A percentile compares a stretch with the other conserved stretches of the same genome.
phyloP scores from a whole-genome alignment of 2,888 invertebrate genomes.

The Chrysolina americana region DNA sequence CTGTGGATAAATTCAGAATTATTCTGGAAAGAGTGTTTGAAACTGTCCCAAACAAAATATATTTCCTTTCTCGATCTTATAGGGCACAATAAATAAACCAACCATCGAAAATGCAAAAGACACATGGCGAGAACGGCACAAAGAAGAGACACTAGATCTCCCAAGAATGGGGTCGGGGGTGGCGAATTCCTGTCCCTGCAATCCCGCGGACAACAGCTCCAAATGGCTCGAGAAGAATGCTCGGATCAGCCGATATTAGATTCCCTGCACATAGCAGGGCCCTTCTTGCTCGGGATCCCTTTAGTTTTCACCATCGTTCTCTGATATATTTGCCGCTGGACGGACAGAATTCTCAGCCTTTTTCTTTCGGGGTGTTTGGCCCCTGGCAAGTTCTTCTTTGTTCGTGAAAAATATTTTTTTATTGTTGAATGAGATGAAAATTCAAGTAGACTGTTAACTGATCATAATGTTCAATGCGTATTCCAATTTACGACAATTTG shows the following conservation, averaged over 20 bases:
- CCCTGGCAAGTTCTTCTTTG: not conserved
- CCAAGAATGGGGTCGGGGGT: slow-evolving; percentile 36
- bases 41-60: too few species aligned
- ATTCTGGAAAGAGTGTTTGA: too few species aligned
- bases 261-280: slow-evolving; percentile 64
- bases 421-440: not conserved
- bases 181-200: slow-evolving; percentile 65
- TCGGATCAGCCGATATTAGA: slow-evolving; percentile 68
- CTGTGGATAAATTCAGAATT: too few species aligned
- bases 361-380: slow-evolving; percentile 11
- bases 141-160: slow-evolving; percentile 27
- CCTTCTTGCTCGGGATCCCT: slow-evolving; percentile 38
- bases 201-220: slow-evolving; percentile 66
- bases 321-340: slow-evolving; percentile 36
- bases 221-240: slow-evolving; percentile 67
- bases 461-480: too few species aligned
- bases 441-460: too few species aligned
- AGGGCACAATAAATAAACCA: slow-evolving; percentile 15
- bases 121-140: slow-evolving; percentile 23
- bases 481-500: too few species aligned
- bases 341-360: slow-evolving; percentile 34
- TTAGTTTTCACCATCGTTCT: slow-evolving; percentile 35
- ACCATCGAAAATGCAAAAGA: slow-evolving; percentile 13
- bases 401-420: not conserved
- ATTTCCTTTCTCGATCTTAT: not conserved